These are phyloP conservation scores for Sebastes diaconus DNA, from an alignment of 2,797 vertebrate genomes.

Conservation along the genomic window DNA sequence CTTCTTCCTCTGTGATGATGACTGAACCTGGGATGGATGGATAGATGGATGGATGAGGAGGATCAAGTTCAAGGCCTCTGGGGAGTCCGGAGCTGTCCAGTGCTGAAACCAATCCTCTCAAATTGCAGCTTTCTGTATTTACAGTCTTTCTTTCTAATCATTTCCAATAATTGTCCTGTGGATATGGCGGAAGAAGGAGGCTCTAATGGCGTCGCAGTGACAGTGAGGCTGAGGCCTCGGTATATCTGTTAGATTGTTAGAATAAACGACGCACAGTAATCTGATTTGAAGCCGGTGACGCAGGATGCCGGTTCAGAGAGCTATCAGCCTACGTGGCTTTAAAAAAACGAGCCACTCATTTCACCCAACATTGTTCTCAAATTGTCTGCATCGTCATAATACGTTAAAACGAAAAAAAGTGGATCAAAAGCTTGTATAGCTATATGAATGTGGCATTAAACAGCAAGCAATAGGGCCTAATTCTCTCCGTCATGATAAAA, in stretches of 20 bases:
- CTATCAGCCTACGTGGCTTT: slow-evolving; percentile 22
- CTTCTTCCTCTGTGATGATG: neutral
- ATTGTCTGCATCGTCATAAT: neutral
- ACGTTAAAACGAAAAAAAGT: slow-evolving; percentile 5
- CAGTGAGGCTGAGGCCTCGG: slow-evolving; percentile 23
- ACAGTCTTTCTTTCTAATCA: slow-evolving; percentile 37
- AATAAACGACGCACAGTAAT: slow-evolving; percentile 52
- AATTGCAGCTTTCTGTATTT: slow-evolving; percentile 51
- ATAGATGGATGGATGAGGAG: neutral
- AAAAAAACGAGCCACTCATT: neutral
- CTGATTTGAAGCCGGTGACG: slow-evolving; percentile 61
- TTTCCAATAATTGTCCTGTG: slow-evolving; percentile 53
- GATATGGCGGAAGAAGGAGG: neutral
- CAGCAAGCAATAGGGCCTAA: slow-evolving; percentile 12
- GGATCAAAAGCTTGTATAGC: neutral
- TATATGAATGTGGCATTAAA: neutral
- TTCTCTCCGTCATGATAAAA: neutral
- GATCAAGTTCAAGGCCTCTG: slow-evolving; percentile 52
- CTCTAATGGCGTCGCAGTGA: slow-evolving; percentile 31
- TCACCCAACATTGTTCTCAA: slow-evolving; percentile 3
- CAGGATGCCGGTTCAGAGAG: slow-evolving; percentile 41
- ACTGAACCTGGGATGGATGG: neutral
- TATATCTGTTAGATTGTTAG: slow-evolving; percentile 18
- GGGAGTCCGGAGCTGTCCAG: slow-evolving; percentile 70
- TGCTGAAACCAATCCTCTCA: slow-evolving; percentile 61